Conservation (phyloP, 2,888 invertebrate species). For the Monochamus alternatus region DNA sequence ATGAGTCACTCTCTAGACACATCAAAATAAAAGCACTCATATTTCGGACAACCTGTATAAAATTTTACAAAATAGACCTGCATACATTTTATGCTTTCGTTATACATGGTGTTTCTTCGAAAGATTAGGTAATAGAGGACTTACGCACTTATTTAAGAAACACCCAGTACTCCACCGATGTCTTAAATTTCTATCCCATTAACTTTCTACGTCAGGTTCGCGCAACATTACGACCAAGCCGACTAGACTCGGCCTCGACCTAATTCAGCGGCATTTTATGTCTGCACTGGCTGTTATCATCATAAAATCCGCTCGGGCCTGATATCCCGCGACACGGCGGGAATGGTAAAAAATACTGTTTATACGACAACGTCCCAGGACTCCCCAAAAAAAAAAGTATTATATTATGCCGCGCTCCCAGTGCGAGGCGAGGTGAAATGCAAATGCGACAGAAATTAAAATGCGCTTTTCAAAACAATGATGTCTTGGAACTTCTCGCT, state of each 20-base stretch:
- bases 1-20: no score
- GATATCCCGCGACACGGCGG: background rate
- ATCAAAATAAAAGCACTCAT: no score
- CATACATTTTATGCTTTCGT: no score
- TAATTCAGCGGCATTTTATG: background rate
- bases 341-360: background rate
- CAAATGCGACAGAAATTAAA: background rate
- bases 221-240: background rate
- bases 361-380: background rate
- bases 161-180: background rate
- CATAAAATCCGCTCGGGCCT: background rate
- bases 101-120: no score
- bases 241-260: conserved; percentile 8
- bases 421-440: no score
- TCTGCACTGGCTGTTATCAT: conserved; percentile 2
- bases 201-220: background rate
- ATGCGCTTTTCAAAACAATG: background rate
- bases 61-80: no score
- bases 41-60: no score
- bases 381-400: background rate
- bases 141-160: no score
- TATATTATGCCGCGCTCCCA: background rate
- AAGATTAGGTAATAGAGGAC: no score
- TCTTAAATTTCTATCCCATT: background rate
- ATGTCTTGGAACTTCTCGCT: background rate